Conservation (phyloP, 2,797 vertebrate species). For the Danio kyathit region DNA sequence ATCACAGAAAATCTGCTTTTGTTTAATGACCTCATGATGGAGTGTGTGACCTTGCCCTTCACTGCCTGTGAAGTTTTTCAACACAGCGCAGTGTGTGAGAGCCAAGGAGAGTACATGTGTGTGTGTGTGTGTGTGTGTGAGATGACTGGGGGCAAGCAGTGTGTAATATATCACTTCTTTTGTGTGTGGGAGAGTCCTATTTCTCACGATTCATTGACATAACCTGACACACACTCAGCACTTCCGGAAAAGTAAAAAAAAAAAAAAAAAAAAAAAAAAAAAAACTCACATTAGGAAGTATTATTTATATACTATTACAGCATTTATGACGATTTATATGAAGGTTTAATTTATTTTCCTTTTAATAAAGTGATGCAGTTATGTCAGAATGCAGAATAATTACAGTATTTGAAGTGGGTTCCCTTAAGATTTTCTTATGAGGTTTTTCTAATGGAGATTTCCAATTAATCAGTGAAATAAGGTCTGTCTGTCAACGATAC, state of each 20-base stretch:
- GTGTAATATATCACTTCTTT: slow-evolving; percentile 52
- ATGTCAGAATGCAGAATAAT: too few relatives aligned
- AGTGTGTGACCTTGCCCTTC: slow-evolving; percentile 60
- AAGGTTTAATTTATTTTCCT: neutral
- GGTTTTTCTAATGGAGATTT: too few relatives aligned
- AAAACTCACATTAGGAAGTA: slow-evolving; percentile 19
- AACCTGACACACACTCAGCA: slow-evolving; percentile 45
- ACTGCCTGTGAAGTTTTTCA: slow-evolving; percentile 47
- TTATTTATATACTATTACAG: neutral
- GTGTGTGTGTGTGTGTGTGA: slow-evolving; percentile 48
- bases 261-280: slow-evolving; percentile 32
- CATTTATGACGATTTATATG: neutral
- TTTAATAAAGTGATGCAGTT: neutral
- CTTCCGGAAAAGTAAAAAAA: neutral
- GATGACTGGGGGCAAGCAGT: slow-evolving; percentile 60
- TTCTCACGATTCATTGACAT: slow-evolving; percentile 59
- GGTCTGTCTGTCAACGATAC: too few relatives aligned
- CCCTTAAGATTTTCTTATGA: too few relatives aligned
- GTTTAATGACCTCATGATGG: slow-evolving; percentile 51
- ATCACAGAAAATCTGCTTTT: slow-evolving; percentile 44
- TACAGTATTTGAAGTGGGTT: too few relatives aligned
- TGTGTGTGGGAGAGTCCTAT: slow-evolving; percentile 47
- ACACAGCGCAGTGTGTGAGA: slow-evolving; percentile 26
- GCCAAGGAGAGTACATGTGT: slow-evolving; percentile 39
- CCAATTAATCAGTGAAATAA: too few relatives aligned